A percentile compares a stretch with the other conserved stretches of the same genome.
Conservation (phyloP, 2,888 invertebrate genomes). For the Melieria picta region DNA sequence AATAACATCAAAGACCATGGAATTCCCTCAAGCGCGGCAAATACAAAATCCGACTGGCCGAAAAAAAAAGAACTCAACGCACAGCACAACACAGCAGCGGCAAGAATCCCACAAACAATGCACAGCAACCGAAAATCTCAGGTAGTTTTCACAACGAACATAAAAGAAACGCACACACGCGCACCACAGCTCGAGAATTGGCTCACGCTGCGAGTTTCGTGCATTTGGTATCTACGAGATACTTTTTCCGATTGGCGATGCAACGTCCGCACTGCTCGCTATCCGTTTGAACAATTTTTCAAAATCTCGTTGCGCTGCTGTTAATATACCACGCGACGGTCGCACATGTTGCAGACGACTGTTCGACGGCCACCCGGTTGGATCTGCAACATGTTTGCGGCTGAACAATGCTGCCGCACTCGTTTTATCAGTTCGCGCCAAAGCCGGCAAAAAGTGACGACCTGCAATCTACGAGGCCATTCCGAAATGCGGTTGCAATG, state of each 20-base stretch:
- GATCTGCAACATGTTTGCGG: not conserved
- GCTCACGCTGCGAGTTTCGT: not conserved
- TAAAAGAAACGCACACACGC: constrained; percentile 4
- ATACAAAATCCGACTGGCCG: constrained; percentile 11
- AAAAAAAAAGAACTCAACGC: constrained; percentile 6
- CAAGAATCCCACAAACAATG: constrained; percentile 13
- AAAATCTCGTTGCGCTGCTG: constrained; percentile 15
- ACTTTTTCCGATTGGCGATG: not conserved
- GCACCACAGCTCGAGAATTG: not conserved
- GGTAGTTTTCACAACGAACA: constrained; percentile 25
- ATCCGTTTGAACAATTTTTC: constrained; percentile 26
- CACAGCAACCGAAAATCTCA: constrained; percentile 3
- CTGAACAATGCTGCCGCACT: no score
- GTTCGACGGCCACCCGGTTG: not conserved
- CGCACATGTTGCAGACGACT: constrained; percentile 20
- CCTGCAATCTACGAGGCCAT: no score
- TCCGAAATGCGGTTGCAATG: no score
- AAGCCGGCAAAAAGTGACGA: no score
- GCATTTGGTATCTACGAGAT: not conserved
- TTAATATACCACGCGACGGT: constrained; percentile 18
- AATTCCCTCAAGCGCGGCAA: constrained; percentile 26
- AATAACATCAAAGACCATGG: constrained; percentile 41
- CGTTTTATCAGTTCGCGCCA: no score
- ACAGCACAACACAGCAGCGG: constrained; percentile 14
- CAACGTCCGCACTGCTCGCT: not conserved